Percentiles rank a stretch among this genome's conserved stretches.
These are phyloP conservation scores for Enteromius paludinosus DNA, from an alignment of 2,797 vertebrate species.

Conservation along the genomic window DNA sequence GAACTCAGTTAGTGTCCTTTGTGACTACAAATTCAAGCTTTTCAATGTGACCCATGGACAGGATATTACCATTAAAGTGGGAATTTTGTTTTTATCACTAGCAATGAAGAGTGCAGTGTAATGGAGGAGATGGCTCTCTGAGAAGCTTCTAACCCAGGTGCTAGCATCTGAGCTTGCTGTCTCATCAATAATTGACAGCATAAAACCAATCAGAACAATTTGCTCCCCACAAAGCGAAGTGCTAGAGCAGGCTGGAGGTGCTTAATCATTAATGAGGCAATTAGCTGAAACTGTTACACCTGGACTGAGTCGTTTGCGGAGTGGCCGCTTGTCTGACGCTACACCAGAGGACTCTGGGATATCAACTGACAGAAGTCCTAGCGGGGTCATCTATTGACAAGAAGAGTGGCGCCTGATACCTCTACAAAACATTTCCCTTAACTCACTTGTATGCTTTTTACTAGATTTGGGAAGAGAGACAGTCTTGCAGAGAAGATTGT, in stretches of 20 bases:
- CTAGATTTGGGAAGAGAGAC: not conserved
- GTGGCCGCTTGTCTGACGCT: slow-evolving; percentile 71
- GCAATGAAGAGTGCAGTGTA: slow-evolving; percentile 67
- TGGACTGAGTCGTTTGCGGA: slow-evolving; percentile 61
- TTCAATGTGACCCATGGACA: slow-evolving; percentile 47
- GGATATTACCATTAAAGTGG: slow-evolving; percentile 33
- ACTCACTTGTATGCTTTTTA: slow-evolving; percentile 16
- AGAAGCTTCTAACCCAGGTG: slow-evolving; percentile 79
- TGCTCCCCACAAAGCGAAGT: slow-evolving; percentile 81
- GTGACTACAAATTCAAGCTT: not conserved
- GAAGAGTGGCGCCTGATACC: slow-evolving; percentile 33
- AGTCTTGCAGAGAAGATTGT: not conserved
- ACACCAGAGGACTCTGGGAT: slow-evolving; percentile 57
- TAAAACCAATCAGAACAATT: slow-evolving; percentile 86
- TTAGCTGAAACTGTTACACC: slow-evolving; percentile 83
- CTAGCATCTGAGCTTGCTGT: slow-evolving; percentile 80
- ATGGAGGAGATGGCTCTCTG: slow-evolving; percentile 74
- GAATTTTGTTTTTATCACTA: slow-evolving; percentile 39
- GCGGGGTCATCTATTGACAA: slow-evolving; percentile 50
- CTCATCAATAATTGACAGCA: slow-evolving; percentile 86
- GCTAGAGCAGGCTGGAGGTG: slow-evolving; percentile 79
- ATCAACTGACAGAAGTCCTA: slow-evolving; percentile 51
- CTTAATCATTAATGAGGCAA: slow-evolving; percentile 87
- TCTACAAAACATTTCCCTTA: slow-evolving; percentile 7
- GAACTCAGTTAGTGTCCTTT: slow-evolving; percentile 11